Base-by-base conservation (phyloP, 2,113 vertebrate species). In the Phaethon lepturus region DNA sequence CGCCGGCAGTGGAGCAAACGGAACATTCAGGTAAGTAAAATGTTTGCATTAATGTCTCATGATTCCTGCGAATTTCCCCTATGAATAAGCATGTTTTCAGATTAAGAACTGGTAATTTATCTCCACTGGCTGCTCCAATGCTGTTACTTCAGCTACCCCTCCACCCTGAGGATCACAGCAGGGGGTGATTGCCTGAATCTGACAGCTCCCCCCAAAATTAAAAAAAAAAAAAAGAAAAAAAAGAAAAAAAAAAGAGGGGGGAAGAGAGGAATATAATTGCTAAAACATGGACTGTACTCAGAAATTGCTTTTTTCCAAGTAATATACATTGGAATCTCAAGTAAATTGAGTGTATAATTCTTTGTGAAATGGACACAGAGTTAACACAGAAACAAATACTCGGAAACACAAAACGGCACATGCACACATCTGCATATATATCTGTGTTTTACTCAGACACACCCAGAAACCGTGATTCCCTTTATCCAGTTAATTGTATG, bases 261-360 rank as follows among this genome's bases (percentile, higher is more conserved):
- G 11, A 3, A 69, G 29, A 84, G 74, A 90, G 13, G 17, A 80
- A 92, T 75, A 91, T 93, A 97, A 97, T 95, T 97, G 87, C 73
- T 95, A 97, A 97, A 97, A 91, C 47, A 45, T 91, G 95, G 78
- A 9, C 58, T 62, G 22, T 55, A 68, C 40, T 93, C 81, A 45
- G 52, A 69, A 96, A 88, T 15, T 59, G 47, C 22, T 60, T 45
- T 87, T 84, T 69, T 67, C 68, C 77, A 72, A 96, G 96, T 71
- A 96, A 96, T 94, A 96, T 91, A 88, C 87, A 88, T 63, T 96
- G 95, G 96, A 95, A 96, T 97, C 86, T 97, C 88, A 79, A 97
- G 84, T 74, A 92, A 87, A 96, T 93, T 62, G 67, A 95, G 94
- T 89, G 92, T 96, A 47, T 93, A 86, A 97, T 96, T 96, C 80